Percentiles rank a stretch among this genome's conserved stretches.
Conservation (phyloP, 2,888 invertebrate species). For the Apotomis betuletana region DNA sequence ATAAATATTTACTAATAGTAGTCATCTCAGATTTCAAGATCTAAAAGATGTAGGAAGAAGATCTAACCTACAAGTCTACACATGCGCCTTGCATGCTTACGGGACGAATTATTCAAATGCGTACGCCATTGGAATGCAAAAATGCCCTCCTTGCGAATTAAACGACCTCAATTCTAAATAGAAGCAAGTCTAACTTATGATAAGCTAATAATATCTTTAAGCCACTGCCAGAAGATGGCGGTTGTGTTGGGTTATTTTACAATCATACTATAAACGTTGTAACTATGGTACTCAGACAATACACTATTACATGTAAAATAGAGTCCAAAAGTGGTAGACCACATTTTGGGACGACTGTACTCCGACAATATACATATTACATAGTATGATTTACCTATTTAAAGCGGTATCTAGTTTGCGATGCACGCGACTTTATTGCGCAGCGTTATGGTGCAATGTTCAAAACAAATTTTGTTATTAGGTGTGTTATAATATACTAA, state of each 20-base stretch:
- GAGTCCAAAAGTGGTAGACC: no score
- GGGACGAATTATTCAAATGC: slow-evolving; percentile 32
- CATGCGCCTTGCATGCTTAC: slow-evolving; percentile 6
- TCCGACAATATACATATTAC: no score
- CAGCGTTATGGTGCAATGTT: not conserved
- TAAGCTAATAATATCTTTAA: not conserved
- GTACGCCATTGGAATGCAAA: slow-evolving; percentile 27
- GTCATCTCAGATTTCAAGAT: slow-evolving; percentile 15
- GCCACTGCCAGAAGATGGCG: not conserved
- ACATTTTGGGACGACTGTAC: no score
- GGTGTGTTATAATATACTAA: slow-evolving; percentile 2
- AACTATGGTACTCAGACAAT: not conserved
- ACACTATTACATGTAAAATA: no score
- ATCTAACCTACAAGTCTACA: not conserved
- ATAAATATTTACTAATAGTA: not conserved
- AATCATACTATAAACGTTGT: slow-evolving; percentile 25
- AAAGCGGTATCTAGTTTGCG: no score
- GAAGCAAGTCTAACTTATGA: not conserved
- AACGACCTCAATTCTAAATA: not conserved
- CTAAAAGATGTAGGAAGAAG: slow-evolving; percentile 7
- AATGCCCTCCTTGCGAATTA: slow-evolving; percentile 31
- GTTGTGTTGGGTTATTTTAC: not conserved
- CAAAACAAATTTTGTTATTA: not conserved
- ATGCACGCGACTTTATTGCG: not conserved
- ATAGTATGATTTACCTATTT: no score